A percentile compares a stretch with the other conserved stretches of the same genome.
Conservation (phyloP, 2,113 vertebrate genomes). For the Pithys albifrons region DNA sequence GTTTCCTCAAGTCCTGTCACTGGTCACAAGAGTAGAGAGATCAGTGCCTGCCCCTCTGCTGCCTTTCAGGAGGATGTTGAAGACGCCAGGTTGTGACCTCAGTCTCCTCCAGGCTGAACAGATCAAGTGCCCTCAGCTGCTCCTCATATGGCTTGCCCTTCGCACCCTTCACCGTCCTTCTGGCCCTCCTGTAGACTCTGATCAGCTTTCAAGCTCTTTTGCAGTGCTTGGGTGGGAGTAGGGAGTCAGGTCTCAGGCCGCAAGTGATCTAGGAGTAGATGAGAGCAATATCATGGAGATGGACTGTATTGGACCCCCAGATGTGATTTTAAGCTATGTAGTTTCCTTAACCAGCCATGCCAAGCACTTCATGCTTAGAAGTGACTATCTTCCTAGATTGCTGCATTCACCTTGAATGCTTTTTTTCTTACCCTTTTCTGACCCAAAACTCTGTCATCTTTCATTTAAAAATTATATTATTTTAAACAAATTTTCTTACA, state of each 20-base stretch:
- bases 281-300: not conserved
- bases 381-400: not conserved
- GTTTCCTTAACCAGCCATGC: not conserved
- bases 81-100: not conserved
- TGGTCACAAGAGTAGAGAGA: not conserved
- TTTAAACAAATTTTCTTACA: not conserved
- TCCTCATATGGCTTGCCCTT: not conserved
- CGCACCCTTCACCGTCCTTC: not conserved
- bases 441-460: not conserved
- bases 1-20: not conserved
- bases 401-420: not conserved
- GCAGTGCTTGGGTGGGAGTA: not conserved
- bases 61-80: not conserved
- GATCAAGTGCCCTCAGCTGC: not conserved
- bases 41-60: not conserved
- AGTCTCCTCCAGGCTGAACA: not conserved
- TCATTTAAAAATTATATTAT: not conserved
- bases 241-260: not conserved
- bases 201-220: not conserved
- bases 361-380: not conserved
- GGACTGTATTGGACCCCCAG: not conserved
- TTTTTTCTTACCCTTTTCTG: not conserved
- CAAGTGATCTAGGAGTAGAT: not conserved
- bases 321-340: not conserved
- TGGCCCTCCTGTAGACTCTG: not conserved